phyloP scores from a whole-genome alignment of 2,113 vertebrate species.

The Larimichthys crocea region DNA sequence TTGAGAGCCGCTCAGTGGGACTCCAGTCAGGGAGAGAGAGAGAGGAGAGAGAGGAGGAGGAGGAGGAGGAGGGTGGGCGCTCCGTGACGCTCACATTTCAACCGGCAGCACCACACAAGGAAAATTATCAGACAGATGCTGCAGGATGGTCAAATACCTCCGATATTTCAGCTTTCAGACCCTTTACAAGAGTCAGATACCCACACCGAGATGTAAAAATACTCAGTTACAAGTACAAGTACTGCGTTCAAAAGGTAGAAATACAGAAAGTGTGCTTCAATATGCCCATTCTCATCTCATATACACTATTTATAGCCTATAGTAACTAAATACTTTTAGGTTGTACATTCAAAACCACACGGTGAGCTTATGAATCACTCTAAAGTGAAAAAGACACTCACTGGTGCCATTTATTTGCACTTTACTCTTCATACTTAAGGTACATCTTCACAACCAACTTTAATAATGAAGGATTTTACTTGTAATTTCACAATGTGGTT shows the following conservation, averaged over 20 bases:
- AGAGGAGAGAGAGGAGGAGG: background rate
- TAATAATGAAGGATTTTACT: too few species aligned
- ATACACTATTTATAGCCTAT: too few species aligned
- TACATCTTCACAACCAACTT: too few species aligned
- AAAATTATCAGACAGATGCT: slow-evolving; percentile 74
- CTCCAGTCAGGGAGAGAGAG: slow-evolving; percentile 59
- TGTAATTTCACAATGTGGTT: background rate
- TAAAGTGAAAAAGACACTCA: too few species aligned
- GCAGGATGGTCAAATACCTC: slow-evolving; percentile 63
- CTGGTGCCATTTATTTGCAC: background rate
- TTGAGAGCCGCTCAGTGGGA: slow-evolving; percentile 69
- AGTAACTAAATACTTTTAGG: background rate
- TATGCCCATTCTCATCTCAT: too few species aligned
- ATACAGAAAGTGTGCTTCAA: background rate
- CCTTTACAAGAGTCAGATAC: background rate
- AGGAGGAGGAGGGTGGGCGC: slow-evolving; percentile 32
- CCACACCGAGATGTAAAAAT: background rate
- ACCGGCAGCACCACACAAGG: slow-evolving; percentile 66
- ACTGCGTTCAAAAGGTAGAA: background rate
- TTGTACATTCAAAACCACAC: background rate
- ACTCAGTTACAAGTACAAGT: background rate
- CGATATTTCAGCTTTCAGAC: slow-evolving; percentile 39
- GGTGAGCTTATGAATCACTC: background rate
- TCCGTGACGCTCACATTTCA: slow-evolving; percentile 77
- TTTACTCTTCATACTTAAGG: background rate